Conservation (phyloP, 2,888 invertebrate genomes). For the Teleogryllus oceanicus region DNA sequence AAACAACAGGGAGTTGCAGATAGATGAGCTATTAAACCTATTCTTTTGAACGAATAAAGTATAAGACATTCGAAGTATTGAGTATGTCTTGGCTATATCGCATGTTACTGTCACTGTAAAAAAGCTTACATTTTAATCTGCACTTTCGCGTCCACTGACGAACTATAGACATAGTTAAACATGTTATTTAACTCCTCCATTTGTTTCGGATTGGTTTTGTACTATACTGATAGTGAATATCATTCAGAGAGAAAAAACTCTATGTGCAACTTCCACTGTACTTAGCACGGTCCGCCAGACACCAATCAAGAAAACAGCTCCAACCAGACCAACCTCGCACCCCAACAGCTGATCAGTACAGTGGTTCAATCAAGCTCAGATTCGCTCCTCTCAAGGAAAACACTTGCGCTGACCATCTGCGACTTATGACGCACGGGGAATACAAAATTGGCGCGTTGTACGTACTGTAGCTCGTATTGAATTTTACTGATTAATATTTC, state of each 20-base stretch:
- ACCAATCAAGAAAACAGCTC: not conserved
- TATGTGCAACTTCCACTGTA: not conserved
- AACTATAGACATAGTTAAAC: conserved; percentile 86
- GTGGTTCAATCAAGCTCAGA: not conserved
- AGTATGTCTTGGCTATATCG: not conserved
- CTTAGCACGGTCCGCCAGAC: not conserved
- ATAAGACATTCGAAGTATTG: too few relatives aligned
- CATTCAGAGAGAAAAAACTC: not conserved
- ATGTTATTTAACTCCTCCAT: conserved; percentile 63
- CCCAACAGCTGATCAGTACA: not conserved
- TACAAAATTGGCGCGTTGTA: too few relatives aligned
- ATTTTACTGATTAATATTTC: too few relatives aligned
- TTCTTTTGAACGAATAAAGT: too few relatives aligned
- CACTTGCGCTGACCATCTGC: not conserved
- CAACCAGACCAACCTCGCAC: not conserved
- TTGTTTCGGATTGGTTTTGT: not conserved
- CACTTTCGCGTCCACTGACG: conserved; percentile 79
- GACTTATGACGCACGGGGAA: not conserved
- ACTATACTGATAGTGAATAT: not conserved
- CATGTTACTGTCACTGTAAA: not conserved
- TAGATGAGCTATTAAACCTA: too few relatives aligned
- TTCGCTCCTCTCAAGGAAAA: not conserved
- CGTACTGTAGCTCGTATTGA: too few relatives aligned
- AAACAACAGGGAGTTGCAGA: not conserved
- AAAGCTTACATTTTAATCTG: conserved; percentile 86